phyloP scores from a whole-genome alignment of 2,113 vertebrate species.

The Hippocampus comes region DNA sequence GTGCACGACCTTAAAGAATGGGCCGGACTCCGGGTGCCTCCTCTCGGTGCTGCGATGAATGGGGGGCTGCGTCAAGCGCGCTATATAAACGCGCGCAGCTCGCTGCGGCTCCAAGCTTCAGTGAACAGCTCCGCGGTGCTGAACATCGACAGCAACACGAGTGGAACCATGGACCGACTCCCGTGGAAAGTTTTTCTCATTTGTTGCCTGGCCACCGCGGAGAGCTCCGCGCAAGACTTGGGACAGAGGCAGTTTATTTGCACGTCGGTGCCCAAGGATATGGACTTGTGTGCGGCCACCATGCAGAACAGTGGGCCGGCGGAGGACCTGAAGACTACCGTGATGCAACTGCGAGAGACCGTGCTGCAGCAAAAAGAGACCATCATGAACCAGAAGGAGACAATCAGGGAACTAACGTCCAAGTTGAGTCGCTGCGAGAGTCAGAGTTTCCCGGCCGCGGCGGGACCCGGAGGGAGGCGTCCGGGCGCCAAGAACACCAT shows the following conservation, averaged over 20 bases:
- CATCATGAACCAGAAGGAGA: constrained; percentile 93
- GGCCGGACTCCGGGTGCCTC: constrained; percentile 53
- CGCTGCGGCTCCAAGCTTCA: constrained; percentile 37
- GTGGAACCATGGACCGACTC: constrained; percentile 57
- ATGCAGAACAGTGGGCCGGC: constrained; percentile 84
- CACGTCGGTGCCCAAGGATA: constrained; percentile 95
- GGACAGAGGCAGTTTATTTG: constrained; percentile 93
- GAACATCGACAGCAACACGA: constrained; percentile 19
- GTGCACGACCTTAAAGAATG: constrained; percentile 67
- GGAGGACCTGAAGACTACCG: constrained; percentile 88
- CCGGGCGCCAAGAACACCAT: constrained; percentile 84
- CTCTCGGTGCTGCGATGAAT: constrained; percentile 55
- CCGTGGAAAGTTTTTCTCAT: constrained; percentile 77
- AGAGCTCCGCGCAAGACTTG: constrained; percentile 77
- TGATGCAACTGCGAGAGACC: constrained; percentile 91
- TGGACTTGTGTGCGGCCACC: constrained; percentile 88
- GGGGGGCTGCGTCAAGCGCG: constrained; percentile 41
- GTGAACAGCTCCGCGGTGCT: constrained; percentile 70
- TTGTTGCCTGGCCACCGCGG: constrained; percentile 53
- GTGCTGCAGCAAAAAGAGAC: constrained; percentile 97
- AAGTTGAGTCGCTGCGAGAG: constrained; percentile 94
- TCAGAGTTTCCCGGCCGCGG: constrained; percentile 79
- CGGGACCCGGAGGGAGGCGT: constrained; percentile 72
- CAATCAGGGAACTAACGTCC: constrained; percentile 90
- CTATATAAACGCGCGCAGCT: constrained; percentile 68